Base-by-base conservation (phyloP, 64 coral and sea anemone genomes). In the Stichodactyla helianthus region DNA sequence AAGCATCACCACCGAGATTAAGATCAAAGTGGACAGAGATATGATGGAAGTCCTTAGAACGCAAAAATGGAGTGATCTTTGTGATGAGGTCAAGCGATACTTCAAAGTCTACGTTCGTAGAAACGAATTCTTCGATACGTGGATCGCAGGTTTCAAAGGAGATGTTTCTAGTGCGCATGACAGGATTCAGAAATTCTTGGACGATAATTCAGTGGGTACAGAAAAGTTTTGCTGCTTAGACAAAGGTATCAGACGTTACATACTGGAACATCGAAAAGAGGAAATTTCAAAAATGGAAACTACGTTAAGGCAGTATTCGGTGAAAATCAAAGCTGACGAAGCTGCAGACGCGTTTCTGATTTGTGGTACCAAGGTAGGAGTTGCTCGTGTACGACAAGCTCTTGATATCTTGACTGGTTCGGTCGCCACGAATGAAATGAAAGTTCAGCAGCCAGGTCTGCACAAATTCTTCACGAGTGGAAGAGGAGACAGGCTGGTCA, bases 321-420 rank as follows among this genome's bases (percentile, higher is more conserved):
- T 92, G 20, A 83, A 82, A 50, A 83, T 92, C 44, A 62, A 54
- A 35, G 44, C 52, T 3, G 79, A 23, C 50, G 59, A 57, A 81
- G 25, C 16, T 16, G 15, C 77, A 22, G 79, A 92, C 6, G 90
- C 86, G 51, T 87, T 92, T 82, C 79, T 82, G 26, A 82, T 92
- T 74, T 82, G 60, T 71, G 90, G 90, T 10, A 92, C 59, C 25
- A 92, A 87, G 82, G 79, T 79, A 54, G 90, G 90, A 1, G 52
- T 92, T 9, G 80, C 16, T 19, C 84, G 85, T 9, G 61, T 52
- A 18, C 31, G 9, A 28, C 18, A 15, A 54, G 50, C 79, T 25
- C 53, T 92, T 6, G 7, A 71, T 20, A n/a, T 53, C 44, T 52
- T 92, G 7, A 64, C 60, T 1, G 51, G 53, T 15, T 11, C 51